phyloP scores from a whole-genome alignment of 2,888 invertebrate genomes.

The Nomada lathburiana region DNA sequence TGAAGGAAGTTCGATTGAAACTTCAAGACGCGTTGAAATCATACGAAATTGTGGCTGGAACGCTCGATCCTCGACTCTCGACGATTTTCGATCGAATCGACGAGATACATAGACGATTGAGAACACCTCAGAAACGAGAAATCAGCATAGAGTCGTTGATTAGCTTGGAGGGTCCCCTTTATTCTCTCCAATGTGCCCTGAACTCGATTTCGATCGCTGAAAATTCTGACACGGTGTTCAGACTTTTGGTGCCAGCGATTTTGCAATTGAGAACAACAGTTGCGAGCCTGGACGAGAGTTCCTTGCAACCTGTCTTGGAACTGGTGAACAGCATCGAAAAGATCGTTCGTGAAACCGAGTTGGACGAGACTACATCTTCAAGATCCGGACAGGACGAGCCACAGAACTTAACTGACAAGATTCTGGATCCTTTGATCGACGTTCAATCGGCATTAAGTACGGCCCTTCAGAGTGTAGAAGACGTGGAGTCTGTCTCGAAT shows the following conservation, averaged over 20 bases:
- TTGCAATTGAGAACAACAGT: slow-evolving; percentile 43
- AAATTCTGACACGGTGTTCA: slow-evolving; percentile 32
- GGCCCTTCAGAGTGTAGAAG: slow-evolving; percentile 75
- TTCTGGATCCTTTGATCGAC: slow-evolving; percentile 79
- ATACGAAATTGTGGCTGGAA: slow-evolving; percentile 52
- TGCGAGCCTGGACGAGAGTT: slow-evolving; percentile 15
- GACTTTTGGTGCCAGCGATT: slow-evolving; percentile 54
- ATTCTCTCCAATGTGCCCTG: slow-evolving; percentile 55
- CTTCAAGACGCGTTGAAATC: slow-evolving; percentile 55
- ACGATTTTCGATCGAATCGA: slow-evolving; percentile 54
- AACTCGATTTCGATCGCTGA: slow-evolving; percentile 33
- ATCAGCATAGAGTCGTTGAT: slow-evolving; percentile 48
- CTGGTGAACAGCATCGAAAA: slow-evolving; percentile 38
- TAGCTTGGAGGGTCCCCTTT: slow-evolving; percentile 59
- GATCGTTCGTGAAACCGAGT: slow-evolving; percentile 26
- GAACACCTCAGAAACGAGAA: slow-evolving; percentile 40
- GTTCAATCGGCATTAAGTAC: slow-evolving; percentile 77
- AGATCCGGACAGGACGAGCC: slow-evolving; percentile 58
- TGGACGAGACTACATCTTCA: slow-evolving; percentile 27
- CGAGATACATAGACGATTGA: slow-evolving; percentile 57
- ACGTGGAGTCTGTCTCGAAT: slow-evolving; percentile 65
- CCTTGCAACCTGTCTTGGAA: slow-evolving; percentile 39
- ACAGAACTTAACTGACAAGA: slow-evolving; percentile 74
- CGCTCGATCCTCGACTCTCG: slow-evolving; percentile 51
- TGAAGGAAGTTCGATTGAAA: slow-evolving; percentile 55